Base-by-base conservation (phyloP, 1,140 invertebrate genomes). In the Rhopalosiphum maidis region DNA sequence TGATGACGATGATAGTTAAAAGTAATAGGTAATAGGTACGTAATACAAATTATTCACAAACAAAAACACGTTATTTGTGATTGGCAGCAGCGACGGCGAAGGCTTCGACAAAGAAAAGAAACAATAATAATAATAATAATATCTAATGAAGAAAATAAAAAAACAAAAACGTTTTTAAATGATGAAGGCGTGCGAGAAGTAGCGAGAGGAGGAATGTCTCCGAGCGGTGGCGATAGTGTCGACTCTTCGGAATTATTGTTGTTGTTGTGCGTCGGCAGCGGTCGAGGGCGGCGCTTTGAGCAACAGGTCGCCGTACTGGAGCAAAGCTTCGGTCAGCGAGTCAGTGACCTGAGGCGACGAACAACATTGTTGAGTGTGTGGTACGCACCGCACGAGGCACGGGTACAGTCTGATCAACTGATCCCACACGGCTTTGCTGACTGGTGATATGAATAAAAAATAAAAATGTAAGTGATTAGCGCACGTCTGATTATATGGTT, bases 381-480 rank as follows among this genome's bases (percentile, higher is more conserved):
- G 68, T 94, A 98, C 98, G 95, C 98, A 98, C 94, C 98, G 97
- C 25, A 99, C 98, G 93, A 99, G 96, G 95, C 97, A 97, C 3
- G 98, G 98, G 96, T 99, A 99, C 22, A 99, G 95, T 51, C 96
- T 97, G 94, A 99, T 99, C 54, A 99, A 95, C 95, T 99, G 98
- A 94, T 98, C 97, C 99, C 99, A 99, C 0, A 99, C 98, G 41
- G 96, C 97, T 94, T 96, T 96, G 94, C 98, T 98, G 93, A 99
- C 98, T 98, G 25, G 18, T 94, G 91, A 95, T 94, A 18, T 51
- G 15, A 51, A 51, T 51, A 94, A 94, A 93, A 94, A 94, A 94
- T 15, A 23, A 21, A 2, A 6, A 51, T 51, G 6, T 7, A 37
- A 77, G n/a, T n/a, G 15, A 15, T n/a, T 68, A n/a, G 60, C 1